These are phyloP conservation scores for Zaprionus africanus DNA, from an alignment of 1,140 invertebrate species.

Conservation along the genomic window DNA sequence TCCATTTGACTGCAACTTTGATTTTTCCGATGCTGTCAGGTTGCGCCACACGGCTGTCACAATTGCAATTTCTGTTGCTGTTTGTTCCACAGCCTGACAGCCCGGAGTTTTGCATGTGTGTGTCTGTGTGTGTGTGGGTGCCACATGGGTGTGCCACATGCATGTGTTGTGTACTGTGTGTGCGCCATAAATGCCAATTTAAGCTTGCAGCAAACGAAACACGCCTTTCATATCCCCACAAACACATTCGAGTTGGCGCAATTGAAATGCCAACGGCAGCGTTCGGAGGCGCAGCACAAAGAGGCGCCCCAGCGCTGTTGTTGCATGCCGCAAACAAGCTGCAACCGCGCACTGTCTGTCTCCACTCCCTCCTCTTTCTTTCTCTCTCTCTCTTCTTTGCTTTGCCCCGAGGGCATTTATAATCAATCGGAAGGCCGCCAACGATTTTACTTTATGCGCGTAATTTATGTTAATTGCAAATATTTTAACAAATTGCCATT, in stretches of 20 bases:
- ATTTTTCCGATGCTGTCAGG: slow-evolving; percentile 43
- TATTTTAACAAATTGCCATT: slow-evolving; percentile 74
- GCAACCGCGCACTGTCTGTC: not conserved
- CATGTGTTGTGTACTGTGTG: slow-evolving; percentile 13
- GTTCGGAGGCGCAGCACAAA: not conserved
- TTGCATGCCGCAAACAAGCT: slow-evolving; percentile 10
- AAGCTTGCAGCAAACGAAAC: slow-evolving; percentile 27
- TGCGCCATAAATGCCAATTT: slow-evolving; percentile 69
- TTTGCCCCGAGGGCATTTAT: slow-evolving; percentile 62
- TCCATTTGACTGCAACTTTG: slow-evolving; percentile 41
- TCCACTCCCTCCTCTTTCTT: not conserved
- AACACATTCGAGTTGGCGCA: slow-evolving; percentile 10
- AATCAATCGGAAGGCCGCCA: slow-evolving; percentile 69
- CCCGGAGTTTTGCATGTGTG: slow-evolving; percentile 6
- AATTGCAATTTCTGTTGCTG: slow-evolving; percentile 62
- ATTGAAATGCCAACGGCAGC: slow-evolving; percentile 48
- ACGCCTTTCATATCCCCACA: slow-evolving; percentile 27
- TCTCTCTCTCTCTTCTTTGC: not conserved
- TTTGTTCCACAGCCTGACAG: slow-evolving; percentile 48
- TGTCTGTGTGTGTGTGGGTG: not conserved
- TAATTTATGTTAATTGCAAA: slow-evolving; percentile 82
- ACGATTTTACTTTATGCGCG: slow-evolving; percentile 68
- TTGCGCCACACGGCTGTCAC: slow-evolving; percentile 25
- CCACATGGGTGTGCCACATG: not conserved
- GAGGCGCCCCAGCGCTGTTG: not conserved